Percentiles rank a stretch among this genome's conserved stretches.
Evolutionary conservation across 2,888 invertebrate genomes (phyloP).

Genomic region (Dryococelus australis): DNA sequence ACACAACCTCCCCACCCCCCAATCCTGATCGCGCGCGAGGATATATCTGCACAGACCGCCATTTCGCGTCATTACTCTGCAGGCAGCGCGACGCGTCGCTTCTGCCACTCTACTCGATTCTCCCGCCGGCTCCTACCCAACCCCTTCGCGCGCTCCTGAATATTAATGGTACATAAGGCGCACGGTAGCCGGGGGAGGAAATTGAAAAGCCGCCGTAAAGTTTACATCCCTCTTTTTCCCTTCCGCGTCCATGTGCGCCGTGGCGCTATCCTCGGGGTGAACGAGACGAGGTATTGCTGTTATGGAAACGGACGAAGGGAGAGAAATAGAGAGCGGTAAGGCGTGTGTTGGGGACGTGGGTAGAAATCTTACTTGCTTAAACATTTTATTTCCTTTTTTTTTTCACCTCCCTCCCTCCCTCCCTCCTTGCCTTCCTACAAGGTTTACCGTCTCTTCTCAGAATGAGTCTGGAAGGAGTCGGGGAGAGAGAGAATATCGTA

Average conservation of each 20-base stretch:
- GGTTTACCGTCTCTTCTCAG: too few relatives aligned
- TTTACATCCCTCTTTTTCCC: slow-evolving; percentile 30
- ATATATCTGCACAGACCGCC: neutral
- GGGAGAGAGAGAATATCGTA: slow-evolving; percentile 4
- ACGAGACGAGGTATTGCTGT: neutral
- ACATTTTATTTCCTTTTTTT: slow-evolving; percentile 5
- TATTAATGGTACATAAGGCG: slow-evolving; percentile 41
- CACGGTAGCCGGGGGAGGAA: slow-evolving; percentile 34
- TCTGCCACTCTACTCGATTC: neutral
- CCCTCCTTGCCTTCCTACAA: too few relatives aligned
- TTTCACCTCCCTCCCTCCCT: neutral
- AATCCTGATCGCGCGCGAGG: too few relatives aligned
- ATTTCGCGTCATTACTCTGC: neutral
- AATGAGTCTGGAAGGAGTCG: too few relatives aligned
- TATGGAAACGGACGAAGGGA: slow-evolving; percentile 8
- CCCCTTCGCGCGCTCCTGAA: slow-evolving; percentile 37
- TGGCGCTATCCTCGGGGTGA: neutral
- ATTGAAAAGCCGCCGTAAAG: slow-evolving; percentile 40
- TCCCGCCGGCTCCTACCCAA: neutral
- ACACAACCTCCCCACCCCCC: too few relatives aligned
- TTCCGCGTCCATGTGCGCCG: neutral
- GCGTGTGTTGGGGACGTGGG: neutral
- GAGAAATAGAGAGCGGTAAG: neutral
- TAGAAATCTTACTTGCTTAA: slow-evolving; percentile 24
- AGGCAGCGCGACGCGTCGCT: neutral